A percentile compares a stretch with the other conserved stretches of the same genome.
phyloP scores from a whole-genome alignment of 2,113 vertebrate genomes.

The Phalacrocorax pelagicus region DNA sequence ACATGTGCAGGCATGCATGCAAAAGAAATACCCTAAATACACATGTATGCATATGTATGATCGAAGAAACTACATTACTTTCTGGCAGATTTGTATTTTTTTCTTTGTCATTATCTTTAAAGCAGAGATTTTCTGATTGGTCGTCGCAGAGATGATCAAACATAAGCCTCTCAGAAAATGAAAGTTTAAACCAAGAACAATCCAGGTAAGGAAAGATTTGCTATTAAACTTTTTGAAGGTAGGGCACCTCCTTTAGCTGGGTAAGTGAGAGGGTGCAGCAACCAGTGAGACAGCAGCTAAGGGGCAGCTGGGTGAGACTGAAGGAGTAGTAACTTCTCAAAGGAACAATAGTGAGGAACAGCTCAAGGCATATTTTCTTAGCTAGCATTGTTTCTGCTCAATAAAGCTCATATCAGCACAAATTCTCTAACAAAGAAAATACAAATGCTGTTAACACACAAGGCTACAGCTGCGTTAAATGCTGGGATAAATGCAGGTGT shows the following conservation, averaged over 20 bases:
- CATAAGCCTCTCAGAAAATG: background rate
- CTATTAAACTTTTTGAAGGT: background rate
- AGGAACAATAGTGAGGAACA: background rate
- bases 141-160: background rate
- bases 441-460: background rate
- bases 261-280: background rate
- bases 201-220: background rate
- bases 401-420: background rate
- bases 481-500: background rate
- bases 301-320: background rate
- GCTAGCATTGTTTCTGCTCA: background rate
- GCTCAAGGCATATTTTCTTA: background rate
- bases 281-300: background rate
- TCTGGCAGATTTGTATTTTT: background rate
- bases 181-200: background rate
- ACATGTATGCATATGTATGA: background rate
- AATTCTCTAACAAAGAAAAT: background rate
- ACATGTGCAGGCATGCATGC: fast-evolving
- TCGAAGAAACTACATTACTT: background rate
- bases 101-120: background rate
- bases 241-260: background rate
- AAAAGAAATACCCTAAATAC: background rate
- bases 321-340: background rate
- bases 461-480: background rate
- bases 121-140: background rate